A percentile compares a stretch with the other conserved stretches of the same genome.
Evolutionary conservation across 2,797 vertebrate species (phyloP).

Genomic region (Mionectes olivaceus): DNA sequence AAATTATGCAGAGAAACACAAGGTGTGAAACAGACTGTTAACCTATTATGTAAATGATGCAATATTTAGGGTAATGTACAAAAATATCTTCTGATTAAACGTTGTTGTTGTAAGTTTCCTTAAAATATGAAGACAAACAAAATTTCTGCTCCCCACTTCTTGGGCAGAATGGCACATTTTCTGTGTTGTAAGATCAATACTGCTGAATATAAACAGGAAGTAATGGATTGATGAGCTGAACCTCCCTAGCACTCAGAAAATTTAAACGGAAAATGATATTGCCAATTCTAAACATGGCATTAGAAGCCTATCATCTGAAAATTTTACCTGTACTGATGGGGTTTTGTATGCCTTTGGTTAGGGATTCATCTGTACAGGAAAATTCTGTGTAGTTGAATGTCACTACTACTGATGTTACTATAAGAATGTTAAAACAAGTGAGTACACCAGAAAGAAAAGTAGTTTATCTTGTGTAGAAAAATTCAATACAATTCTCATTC

Average conservation of each 20-base stretch:
- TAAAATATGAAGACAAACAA: neutral
- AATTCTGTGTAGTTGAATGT: neutral
- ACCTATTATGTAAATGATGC: conserved; percentile 12
- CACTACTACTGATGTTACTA: neutral
- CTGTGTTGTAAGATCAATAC: neutral
- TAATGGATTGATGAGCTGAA: neutral
- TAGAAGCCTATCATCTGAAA: neutral
- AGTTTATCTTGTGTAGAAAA: neutral
- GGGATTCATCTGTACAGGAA: neutral
- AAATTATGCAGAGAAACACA: conserved; percentile 6
- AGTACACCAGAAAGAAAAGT: neutral
- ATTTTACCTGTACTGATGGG: neutral
- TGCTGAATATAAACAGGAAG: neutral
- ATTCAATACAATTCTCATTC: neutral
- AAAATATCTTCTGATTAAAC: neutral
- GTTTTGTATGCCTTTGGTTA: neutral
- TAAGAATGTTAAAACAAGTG: neutral
- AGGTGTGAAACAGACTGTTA: conserved; percentile 8
- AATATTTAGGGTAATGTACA: neutral
- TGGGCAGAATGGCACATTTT: neutral
- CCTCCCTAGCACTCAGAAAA: neutral
- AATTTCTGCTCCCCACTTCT: neutral
- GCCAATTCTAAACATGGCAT: neutral
- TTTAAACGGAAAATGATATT: neutral
- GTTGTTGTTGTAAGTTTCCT: neutral